Conservation (phyloP, 2,113 vertebrate genomes). For the Hemichromis elongatus region DNA sequence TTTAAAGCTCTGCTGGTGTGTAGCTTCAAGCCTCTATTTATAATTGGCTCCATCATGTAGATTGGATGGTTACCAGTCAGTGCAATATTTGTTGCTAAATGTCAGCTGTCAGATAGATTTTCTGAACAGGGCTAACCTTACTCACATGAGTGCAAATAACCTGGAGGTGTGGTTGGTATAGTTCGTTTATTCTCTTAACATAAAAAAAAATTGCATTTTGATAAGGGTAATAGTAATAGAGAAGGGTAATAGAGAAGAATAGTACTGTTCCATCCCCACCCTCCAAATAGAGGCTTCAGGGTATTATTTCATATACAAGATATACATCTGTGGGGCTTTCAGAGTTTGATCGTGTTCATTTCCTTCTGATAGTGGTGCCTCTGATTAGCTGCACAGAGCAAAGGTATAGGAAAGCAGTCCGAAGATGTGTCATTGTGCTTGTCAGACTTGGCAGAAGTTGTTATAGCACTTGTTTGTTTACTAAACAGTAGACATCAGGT, state of each 20-base stretch:
- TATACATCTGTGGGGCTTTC: neutral
- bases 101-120: conserved; percentile 54
- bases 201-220: neutral
- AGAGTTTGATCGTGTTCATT: conserved; percentile 79
- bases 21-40: neutral
- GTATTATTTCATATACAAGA: neutral
- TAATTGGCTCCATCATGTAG: conserved; percentile 12
- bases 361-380: conserved; percentile 87
- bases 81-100: conserved; percentile 54
- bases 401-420: neutral
- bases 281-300: neutral
- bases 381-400: conserved; percentile 80
- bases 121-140: conserved; percentile 25
- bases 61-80: conserved; percentile 42
- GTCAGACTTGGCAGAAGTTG: neutral
- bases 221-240: neutral
- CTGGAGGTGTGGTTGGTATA: conserved; percentile 5
- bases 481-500: neutral
- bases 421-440: neutral
- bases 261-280: neutral
- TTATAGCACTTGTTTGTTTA: neutral
- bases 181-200: neutral
- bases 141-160: conserved; percentile 43
- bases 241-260: neutral
- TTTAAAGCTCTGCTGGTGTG: neutral